phyloP scores from a whole-genome alignment of 2,888 invertebrate species.

The Ecliptopera silaceata region DNA sequence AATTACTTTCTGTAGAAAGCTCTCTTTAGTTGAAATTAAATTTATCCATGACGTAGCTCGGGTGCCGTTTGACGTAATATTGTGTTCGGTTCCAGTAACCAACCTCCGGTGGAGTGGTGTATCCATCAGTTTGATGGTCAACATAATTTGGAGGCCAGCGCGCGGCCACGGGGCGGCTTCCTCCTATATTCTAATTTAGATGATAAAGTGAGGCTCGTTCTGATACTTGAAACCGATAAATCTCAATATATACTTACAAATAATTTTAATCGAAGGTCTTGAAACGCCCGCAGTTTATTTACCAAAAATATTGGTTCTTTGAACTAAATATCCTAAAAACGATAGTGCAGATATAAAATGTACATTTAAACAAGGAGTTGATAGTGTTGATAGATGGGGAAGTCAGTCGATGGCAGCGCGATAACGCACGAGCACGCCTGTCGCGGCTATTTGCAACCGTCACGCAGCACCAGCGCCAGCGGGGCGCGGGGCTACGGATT shows the following conservation, averaged over 20 bases:
- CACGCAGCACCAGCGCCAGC: constrained; percentile 8
- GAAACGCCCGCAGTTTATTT: not conserved
- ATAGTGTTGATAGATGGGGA: constrained; percentile 7
- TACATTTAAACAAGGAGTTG: not conserved
- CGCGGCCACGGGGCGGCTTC: constrained; percentile 3
- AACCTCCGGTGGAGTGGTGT: constrained; percentile 7
- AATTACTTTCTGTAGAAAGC: not conserved
- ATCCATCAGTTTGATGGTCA: constrained; percentile 19
- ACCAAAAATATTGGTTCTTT: too few relatives aligned
- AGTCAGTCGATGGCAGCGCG: not conserved
- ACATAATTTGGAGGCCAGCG: constrained; percentile 10
- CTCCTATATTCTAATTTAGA: constrained; percentile 19
- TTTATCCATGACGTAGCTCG: constrained; percentile 11
- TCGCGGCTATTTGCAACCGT: constrained; percentile 5
- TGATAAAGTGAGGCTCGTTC: constrained; percentile 25
- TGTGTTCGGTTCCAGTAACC: not conserved
- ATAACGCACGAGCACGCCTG: not conserved
- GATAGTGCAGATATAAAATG: too few relatives aligned
- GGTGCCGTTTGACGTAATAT: constrained; percentile 2
- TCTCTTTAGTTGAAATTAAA: constrained; percentile 8
- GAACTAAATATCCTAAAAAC: too few relatives aligned
- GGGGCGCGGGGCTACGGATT: constrained; percentile 2
- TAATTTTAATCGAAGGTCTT: not conserved
- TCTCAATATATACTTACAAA: not conserved
- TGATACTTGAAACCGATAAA: constrained; percentile 20